Evolutionary conservation across 2,888 invertebrate genomes (phyloP).

Genomic region (Scrobipalpa atriplicella): DNA sequence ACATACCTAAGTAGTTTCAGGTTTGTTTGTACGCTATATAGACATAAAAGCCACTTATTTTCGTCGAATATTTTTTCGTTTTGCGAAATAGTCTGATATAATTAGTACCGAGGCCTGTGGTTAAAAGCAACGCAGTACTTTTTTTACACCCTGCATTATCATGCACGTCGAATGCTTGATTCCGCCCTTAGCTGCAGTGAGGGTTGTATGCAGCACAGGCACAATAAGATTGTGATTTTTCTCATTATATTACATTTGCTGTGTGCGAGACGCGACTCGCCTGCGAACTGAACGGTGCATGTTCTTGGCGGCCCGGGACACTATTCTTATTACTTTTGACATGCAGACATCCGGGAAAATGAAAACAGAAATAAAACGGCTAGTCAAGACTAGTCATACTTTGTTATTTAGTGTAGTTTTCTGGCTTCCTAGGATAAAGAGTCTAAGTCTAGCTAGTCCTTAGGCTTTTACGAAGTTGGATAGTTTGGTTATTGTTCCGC

Average conservation of each 20-base stretch:
- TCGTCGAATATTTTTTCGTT: no score
- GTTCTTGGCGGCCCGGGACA: constrained; percentile 32
- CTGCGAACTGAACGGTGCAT: constrained; percentile 30
- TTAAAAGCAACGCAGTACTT: no score
- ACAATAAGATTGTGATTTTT: constrained; percentile 16
- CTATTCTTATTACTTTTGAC: constrained; percentile 32
- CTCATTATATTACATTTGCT: constrained; percentile 26
- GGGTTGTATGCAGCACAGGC: neutral
- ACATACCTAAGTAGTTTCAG: no score
- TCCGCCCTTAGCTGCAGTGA: neutral
- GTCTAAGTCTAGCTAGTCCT: neutral
- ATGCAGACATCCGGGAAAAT: constrained; percentile 32
- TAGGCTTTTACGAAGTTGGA: neutral
- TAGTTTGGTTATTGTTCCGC: no score
- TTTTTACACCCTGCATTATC: no score
- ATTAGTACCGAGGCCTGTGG: no score
- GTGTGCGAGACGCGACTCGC: constrained; percentile 27
- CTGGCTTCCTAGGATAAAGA: neutral
- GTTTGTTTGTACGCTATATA: no score
- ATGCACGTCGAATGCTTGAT: neutral
- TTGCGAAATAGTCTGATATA: no score
- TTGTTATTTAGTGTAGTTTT: neutral
- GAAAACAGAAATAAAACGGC: constrained; percentile 21
- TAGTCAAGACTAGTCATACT: neutral
- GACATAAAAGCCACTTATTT: no score